Conservation (phyloP, 2,888 invertebrate genomes). For the Prenolepis imparis region DNA sequence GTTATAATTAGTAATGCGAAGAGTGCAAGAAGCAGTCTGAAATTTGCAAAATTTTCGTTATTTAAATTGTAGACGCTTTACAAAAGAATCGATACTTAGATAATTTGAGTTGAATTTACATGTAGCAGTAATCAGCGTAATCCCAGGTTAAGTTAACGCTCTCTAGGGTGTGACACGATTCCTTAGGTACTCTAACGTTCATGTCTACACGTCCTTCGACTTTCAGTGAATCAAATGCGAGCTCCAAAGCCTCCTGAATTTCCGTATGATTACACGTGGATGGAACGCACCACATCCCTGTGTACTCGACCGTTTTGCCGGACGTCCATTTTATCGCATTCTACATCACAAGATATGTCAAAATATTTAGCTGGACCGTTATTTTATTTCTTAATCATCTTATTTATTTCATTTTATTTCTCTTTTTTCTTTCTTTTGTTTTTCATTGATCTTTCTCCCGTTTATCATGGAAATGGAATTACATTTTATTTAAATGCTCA, state of each 20-base stretch:
- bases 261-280: constrained; percentile 81
- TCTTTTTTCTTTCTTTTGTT: background rate
- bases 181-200: constrained; percentile 72
- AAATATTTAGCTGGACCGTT: background rate
- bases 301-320: constrained; percentile 62
- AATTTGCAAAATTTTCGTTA: constrained; percentile 40
- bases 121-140: constrained; percentile 79
- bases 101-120: constrained; percentile 73
- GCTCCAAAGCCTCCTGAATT: constrained; percentile 76
- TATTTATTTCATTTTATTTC: background rate
- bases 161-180: constrained; percentile 77
- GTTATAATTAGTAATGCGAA: constrained; percentile 73
- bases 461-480: background rate
- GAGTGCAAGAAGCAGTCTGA: constrained; percentile 72
- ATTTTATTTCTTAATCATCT: background rate
- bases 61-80: background rate
- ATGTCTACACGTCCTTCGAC: constrained; percentile 77
- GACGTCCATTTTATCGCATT: constrained; percentile 59
- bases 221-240: constrained; percentile 77
- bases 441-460: background rate
- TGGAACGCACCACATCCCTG: constrained; percentile 84
- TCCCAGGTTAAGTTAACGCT: constrained; percentile 71
- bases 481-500: background rate
- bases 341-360: constrained; percentile 35
- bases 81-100: background rate